Evolutionary conservation across 2,888 invertebrate species (phyloP).

Genomic region (Archips crataeganus): DNA sequence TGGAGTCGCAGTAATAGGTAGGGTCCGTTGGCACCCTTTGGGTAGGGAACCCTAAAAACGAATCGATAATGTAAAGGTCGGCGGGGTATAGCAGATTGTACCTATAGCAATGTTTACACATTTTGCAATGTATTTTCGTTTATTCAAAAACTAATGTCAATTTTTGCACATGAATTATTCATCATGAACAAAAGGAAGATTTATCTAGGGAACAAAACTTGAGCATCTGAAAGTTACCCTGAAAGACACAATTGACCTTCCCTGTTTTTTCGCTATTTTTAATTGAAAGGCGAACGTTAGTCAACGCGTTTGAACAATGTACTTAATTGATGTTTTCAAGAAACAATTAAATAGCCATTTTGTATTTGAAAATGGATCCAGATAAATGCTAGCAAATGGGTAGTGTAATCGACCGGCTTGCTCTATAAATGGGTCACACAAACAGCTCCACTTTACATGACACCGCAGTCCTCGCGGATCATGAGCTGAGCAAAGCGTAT

Average conservation of each 20-base stretch:
- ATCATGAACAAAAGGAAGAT: not conserved
- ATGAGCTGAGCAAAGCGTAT: not conserved
- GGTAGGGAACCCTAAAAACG: not conserved
- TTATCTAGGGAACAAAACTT: not conserved
- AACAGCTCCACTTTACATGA: constrained; percentile 16
- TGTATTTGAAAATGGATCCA: constrained; percentile 7
- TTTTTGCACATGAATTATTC: not conserved
- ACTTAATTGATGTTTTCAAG: constrained; percentile 5
- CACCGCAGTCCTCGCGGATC: constrained; percentile 4
- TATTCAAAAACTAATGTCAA: too few species aligned
- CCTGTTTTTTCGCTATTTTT: not conserved
- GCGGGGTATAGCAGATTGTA: not conserved
- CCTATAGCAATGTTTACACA: too few species aligned
- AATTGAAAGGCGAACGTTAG: not conserved
- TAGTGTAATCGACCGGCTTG: constrained; percentile 1
- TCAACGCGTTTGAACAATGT: not conserved
- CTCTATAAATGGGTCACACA: constrained; percentile 21
- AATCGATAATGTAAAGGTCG: not conserved
- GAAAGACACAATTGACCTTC: not conserved
- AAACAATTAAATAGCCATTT: constrained; percentile 16
- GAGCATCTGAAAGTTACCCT: not conserved
- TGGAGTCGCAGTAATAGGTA: too few species aligned
- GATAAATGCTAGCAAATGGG: constrained; percentile 7
- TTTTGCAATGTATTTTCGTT: too few species aligned
- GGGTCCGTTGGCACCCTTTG: too few species aligned